phyloP scores from a whole-genome alignment of 2,113 vertebrate genomes.

The Syngnathoides biaculeatus region DNA sequence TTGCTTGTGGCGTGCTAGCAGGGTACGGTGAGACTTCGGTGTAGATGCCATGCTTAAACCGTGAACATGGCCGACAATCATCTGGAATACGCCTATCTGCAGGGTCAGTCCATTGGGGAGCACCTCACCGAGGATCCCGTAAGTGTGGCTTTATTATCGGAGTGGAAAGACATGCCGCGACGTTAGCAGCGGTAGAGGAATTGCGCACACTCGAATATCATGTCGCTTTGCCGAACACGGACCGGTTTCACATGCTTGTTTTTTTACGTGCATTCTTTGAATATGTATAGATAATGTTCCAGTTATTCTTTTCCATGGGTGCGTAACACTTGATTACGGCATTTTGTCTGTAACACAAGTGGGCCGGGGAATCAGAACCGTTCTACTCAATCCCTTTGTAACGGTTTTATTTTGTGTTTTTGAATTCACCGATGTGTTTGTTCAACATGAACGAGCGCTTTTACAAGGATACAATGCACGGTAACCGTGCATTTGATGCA shows the following conservation, averaged over 20 bases:
- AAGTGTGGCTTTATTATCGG: conserved; percentile 33
- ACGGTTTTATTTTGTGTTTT: no score
- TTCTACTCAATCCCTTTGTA: no score
- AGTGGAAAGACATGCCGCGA: neutral
- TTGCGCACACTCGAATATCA: neutral
- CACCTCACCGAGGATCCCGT: conserved; percentile 70
- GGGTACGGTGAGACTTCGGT: conserved; percentile 7
- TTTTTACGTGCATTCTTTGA: neutral
- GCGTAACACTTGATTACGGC: no score
- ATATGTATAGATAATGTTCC: no score
- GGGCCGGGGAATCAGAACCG: no score
- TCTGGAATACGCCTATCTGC: conserved; percentile 65
- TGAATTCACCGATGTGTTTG: no score
- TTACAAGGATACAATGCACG: no score
- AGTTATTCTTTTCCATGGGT: no score
- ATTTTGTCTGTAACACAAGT: no score
- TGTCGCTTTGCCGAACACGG: neutral
- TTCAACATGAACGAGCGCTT: no score
- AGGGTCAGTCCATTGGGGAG: conserved; percentile 57
- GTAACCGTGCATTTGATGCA: no score
- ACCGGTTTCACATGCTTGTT: neutral
- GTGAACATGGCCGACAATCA: conserved; percentile 70
- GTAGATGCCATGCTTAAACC: conserved; percentile 57
- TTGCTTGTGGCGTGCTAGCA: conserved; percentile 1
- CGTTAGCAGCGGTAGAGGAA: neutral